These are phyloP conservation scores for Thomomys bottae DNA, from an alignment of 2,113 vertebrate genomes.

Conservation along the genomic window DNA sequence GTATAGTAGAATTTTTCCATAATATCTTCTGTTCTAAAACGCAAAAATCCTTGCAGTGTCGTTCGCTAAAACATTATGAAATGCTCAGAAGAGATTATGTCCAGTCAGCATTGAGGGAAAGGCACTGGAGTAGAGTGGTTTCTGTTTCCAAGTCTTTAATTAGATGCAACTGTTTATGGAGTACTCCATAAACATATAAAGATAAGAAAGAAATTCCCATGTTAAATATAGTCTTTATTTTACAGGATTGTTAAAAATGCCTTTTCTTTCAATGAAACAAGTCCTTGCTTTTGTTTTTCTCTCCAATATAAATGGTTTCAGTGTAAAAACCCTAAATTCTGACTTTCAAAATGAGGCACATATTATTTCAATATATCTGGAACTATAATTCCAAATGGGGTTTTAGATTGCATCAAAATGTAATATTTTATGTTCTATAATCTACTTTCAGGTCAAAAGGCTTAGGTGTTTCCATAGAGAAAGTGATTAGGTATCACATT, in stretches of 20 bases:
- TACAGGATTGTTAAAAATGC: background rate
- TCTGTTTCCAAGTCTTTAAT: background rate
- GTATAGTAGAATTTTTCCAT: background rate
- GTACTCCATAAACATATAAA: background rate
- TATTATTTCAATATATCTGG: conserved; percentile 36
- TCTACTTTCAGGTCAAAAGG: conserved; percentile 22
- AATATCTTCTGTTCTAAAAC: background rate
- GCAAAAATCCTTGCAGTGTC: background rate
- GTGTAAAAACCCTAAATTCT: conserved; percentile 22
- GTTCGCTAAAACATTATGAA: background rate
- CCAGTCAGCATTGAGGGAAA: background rate
- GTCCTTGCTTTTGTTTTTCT: conserved; percentile 18
- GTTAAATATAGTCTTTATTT: conserved; percentile 25
- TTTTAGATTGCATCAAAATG: conserved; percentile 34
- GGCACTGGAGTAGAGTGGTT: background rate
- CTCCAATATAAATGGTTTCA: conserved; percentile 22
- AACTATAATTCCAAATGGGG: background rate
- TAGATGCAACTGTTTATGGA: background rate
- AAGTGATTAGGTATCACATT: background rate
- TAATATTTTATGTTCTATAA: background rate
- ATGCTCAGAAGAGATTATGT: background rate
- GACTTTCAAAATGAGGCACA: conserved; percentile 34
- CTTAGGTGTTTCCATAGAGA: background rate
- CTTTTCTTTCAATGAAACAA: conserved; percentile 2
- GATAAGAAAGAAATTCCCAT: background rate